A percentile compares a stretch with the other conserved stretches of the same genome.
phyloP scores from a whole-genome alignment of 2,797 vertebrate genomes.

The Scarus forsteni region DNA sequence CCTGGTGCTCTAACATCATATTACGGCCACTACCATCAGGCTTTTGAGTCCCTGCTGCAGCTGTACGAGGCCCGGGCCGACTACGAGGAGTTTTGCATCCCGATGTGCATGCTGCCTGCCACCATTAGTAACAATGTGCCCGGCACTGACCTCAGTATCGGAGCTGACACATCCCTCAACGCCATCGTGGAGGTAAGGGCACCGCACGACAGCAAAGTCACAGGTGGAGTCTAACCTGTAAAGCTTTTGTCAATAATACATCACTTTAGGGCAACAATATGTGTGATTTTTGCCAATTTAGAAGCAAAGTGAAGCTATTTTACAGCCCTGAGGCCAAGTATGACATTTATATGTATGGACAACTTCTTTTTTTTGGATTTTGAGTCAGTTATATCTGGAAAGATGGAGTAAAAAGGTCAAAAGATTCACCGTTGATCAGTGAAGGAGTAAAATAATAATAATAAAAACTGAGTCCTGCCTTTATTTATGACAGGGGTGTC shows the following conservation, averaged over 20 bases:
- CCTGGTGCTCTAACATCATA: constrained; percentile 72
- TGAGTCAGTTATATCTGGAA: too few species aligned
- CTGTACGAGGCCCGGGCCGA: constrained; percentile 82
- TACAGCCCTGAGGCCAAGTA: too few species aligned
- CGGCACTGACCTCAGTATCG: constrained; percentile 91
- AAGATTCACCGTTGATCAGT: too few species aligned
- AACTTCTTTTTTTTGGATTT: too few species aligned
- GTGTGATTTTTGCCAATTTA: too few species aligned
- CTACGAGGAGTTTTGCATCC: constrained; percentile 90
- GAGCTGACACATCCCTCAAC: constrained; percentile 91
- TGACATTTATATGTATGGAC: too few species aligned
- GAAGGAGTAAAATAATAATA: too few species aligned
- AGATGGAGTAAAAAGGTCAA: too few species aligned
- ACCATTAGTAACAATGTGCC: constrained; percentile 96
- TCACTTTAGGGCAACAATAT: not conserved
- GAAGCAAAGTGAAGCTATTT: too few species aligned
- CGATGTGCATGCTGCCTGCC: constrained; percentile 90
- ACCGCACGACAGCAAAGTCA: not conserved
- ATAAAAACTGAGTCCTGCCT: too few species aligned
- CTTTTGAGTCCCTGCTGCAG: constrained; percentile 86
- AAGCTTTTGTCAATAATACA: not conserved
- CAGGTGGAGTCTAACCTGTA: not conserved
- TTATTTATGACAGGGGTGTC: too few species aligned
- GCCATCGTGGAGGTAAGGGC: constrained; percentile 92
- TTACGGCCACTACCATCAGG: constrained; percentile 84